phyloP scores from a whole-genome alignment of 1,140 invertebrate species.

The Ceratina japonica region DNA sequence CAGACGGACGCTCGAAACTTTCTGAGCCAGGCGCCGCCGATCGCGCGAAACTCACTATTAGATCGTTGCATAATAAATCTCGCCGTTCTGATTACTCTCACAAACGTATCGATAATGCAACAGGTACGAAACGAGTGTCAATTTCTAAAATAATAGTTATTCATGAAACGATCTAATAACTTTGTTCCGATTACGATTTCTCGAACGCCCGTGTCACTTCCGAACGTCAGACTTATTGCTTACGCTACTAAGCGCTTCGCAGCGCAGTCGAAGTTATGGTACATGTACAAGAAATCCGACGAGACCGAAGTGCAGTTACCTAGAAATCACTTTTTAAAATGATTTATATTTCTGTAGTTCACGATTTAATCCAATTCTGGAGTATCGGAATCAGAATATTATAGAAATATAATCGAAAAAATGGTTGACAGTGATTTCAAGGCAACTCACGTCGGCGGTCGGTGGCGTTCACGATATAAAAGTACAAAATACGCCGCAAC shows the following conservation, averaged over 20 bases:
- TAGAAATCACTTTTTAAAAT: too few relatives aligned
- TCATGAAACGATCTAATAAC: too few relatives aligned
- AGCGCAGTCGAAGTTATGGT: conserved; percentile 40
- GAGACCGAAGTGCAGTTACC: too few relatives aligned
- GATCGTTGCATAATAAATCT: not conserved
- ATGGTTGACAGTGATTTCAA: not conserved
- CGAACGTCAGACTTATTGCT: conserved; percentile 36
- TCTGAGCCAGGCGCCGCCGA: not conserved
- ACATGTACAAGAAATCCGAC: conserved; percentile 27
- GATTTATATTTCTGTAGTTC: too few relatives aligned
- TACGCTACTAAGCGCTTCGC: conserved; percentile 30
- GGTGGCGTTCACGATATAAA: conserved; percentile 67
- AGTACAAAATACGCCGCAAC: conserved; percentile 68
- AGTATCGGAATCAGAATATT: too few relatives aligned
- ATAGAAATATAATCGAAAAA: too few relatives aligned
- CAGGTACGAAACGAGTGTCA: not conserved
- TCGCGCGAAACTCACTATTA: not conserved
- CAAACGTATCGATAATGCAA: not conserved
- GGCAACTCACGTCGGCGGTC: conserved; percentile 25
- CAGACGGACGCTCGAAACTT: conserved; percentile 28
- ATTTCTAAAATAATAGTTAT: not conserved
- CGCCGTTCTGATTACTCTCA: too few relatives aligned
- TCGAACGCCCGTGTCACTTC: not conserved
- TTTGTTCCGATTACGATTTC: not conserved
- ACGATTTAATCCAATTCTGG: too few relatives aligned